Base-by-base conservation (phyloP, 1,140 invertebrate genomes). In the Drosophila nikananu region DNA sequence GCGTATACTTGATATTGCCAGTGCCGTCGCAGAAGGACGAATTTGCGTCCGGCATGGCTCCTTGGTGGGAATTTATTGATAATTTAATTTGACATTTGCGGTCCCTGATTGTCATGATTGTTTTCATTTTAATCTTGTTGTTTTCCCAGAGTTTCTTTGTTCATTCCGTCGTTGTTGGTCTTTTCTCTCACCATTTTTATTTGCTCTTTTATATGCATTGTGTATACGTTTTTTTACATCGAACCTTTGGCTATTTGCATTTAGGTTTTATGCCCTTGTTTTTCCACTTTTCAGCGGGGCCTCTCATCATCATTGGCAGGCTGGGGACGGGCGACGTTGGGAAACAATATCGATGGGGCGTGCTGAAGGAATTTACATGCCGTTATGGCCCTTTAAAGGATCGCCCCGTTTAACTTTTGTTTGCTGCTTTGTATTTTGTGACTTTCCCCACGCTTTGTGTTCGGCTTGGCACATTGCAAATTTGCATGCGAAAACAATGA, bases 21-120 rank as follows among this genome's bases (percentile, higher is more conserved):
- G 71, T 79, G 64, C 49, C 58, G 44, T 75, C 55, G 37, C 54
- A 51, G 66, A 71, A 70, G 57, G 62, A 81, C 70, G 80, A 86
- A 87, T 87, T 86, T 87, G 83, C 77, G 83, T 86, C 75, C 75
- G 75, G 51, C 66, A 60, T 57, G 62, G 75, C 75, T 79, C 54
- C 51, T 51, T 67, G 51, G 74, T 82, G 83, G 72, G 72, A 87
- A 91, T 91, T 91, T 91, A 91, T 91, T 91, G 89, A 91, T 91
- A 91, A 91, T 91, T 91, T 91, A 89, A 91, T 91, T 91, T 91
- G 89, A 91, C 87, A 91, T 91, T 91, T 91, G 83, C 89, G 89
- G 89, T 86, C 86, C 67, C 81, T 91, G 83, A 91, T 91, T 87
- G 87, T 91, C 89, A 86, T 91, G 89, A 91, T 91, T 91, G 83